A percentile compares a stretch with the other conserved stretches of the same genome.
phyloP scores from a whole-genome alignment of 2,113 vertebrate genomes.

The Lycocorax pyrrhopterus region DNA sequence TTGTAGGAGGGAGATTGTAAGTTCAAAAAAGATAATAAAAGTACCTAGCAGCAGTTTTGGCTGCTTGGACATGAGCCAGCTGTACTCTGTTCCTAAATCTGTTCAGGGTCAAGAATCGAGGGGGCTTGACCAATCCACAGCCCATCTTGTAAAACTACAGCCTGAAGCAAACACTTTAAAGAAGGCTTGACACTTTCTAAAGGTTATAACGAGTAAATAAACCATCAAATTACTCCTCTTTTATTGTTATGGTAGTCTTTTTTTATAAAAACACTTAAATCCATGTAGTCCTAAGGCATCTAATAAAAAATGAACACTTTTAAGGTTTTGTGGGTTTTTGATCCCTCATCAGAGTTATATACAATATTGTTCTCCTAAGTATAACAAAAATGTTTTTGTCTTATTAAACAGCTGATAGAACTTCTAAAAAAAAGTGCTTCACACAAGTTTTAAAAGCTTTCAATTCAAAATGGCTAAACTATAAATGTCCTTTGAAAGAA shows the following conservation, averaged over 20 bases:
- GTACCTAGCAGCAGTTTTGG: conserved; percentile 68
- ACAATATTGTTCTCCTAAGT: conserved; percentile 38
- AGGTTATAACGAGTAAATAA: conserved; percentile 89
- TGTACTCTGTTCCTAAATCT: conserved; percentile 78
- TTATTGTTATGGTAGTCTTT: conserved; percentile 88
- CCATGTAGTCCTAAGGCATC: conserved; percentile 87
- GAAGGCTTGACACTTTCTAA: conserved; percentile 83
- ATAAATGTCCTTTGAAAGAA: conserved; percentile 14
- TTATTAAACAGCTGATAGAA: conserved; percentile 19
- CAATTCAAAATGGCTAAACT: neutral
- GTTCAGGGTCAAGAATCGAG: conserved; percentile 80
- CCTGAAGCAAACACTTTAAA: conserved; percentile 88
- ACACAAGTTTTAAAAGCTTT: conserved; percentile 44
- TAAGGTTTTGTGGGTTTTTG: conserved; percentile 59
- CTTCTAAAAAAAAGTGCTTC: neutral
- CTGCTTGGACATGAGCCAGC: conserved; percentile 71
- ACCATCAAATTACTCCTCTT: conserved; percentile 86
- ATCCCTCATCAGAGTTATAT: conserved; percentile 59
- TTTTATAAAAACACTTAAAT: conserved; percentile 80
- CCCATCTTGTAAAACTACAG: conserved; percentile 84
- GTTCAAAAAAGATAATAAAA: conserved; percentile 72
- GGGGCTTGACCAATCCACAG: conserved; percentile 79
- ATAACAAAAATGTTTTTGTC: conserved; percentile 4
- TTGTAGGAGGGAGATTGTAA: conserved; percentile 71
- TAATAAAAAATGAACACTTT: conserved; percentile 80